A percentile compares a stretch with the other conserved stretches of the same genome.
These are phyloP conservation scores for Leiothrix lutea DNA, from an alignment of 2,113 vertebrate species.

Conservation along the genomic window DNA sequence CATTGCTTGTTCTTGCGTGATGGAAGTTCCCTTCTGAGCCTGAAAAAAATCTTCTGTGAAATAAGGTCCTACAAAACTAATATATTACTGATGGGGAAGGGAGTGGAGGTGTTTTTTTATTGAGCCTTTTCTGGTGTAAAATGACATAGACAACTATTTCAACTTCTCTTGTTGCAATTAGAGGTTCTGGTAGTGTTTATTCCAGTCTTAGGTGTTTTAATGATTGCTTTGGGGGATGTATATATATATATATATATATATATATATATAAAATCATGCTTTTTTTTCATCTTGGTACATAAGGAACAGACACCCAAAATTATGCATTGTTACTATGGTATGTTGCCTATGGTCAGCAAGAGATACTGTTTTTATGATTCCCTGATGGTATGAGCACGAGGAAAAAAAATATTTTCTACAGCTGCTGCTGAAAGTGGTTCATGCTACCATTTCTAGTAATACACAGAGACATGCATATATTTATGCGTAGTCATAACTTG, in stretches of 20 bases:
- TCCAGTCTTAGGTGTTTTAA: not conserved
- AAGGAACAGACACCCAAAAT: not conserved
- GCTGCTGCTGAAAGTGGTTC: not conserved
- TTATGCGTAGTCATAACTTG: not conserved
- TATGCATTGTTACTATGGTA: not conserved
- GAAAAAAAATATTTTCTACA: not conserved
- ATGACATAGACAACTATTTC: not conserved
- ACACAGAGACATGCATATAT: not conserved
- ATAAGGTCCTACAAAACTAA: not conserved
- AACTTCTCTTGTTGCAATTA: not conserved
- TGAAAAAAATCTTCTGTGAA: not conserved
- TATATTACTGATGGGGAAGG: not conserved
- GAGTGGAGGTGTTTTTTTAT: not conserved
- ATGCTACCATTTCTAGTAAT: not conserved
- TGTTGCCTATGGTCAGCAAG: not conserved
- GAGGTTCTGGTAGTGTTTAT: not conserved
- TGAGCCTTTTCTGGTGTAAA: not conserved
- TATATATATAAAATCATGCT: not conserved
- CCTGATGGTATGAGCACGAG: not conserved
- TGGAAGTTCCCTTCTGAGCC: not conserved
- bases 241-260: not conserved
- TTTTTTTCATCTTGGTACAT: not conserved
- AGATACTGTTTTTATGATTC: not conserved
- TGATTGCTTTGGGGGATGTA: fast-evolving
- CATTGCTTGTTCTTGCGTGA: not conserved